Base-by-base conservation (phyloP, 2,888 invertebrate species). In the Chalcosyrphus nemorum region DNA sequence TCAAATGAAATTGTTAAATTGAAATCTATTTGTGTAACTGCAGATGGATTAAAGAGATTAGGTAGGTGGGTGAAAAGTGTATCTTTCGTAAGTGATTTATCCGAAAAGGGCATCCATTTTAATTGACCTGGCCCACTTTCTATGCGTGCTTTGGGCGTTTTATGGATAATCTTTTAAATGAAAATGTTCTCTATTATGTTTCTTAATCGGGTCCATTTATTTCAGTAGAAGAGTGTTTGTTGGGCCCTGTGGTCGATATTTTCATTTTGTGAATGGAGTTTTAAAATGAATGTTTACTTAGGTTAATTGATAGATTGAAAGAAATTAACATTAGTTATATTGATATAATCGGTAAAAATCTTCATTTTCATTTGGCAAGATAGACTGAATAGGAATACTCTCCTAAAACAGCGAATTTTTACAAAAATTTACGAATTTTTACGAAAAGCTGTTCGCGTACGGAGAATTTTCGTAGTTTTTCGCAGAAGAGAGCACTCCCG, bases 91-190 rank as follows among this genome's bases (percentile, higher is more conserved):
- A 54, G 29, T 54, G 52, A 15, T 24, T n/a, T 50, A 29, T 54
- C 17, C 11, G 13, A 54, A 54, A 54, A 17, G 52, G 9, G 2
- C 27, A 50, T n/a, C 13, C 11, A 7, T 27, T 17, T 54, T 29
- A 54, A 54, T 54, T 54, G 52, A 54, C 29, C 15, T 17, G 52
- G 29, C 52, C 52, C 24, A 54, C 52, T 54, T 54, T 54, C 52
- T 50, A 19, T 13, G n/a, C 29, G 15, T 54, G 52, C 13, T n/a
- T 15, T 17, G 45, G 17, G 9, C n/a, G n/a, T 9, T 45, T 19
- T 19, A 45, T 45, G 19, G 52, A 54, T 54, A 54, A 54, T 15
- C 17, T 54, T 29, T 27, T 27, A 6, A 27, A 29, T 52, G 52
- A 29, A 52, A 43, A 43, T 17, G 45, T 45, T 19, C 17, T 4